Evolutionary conservation across 2,888 invertebrate species (phyloP).

Genomic region (Lycaena phlaeas): DNA sequence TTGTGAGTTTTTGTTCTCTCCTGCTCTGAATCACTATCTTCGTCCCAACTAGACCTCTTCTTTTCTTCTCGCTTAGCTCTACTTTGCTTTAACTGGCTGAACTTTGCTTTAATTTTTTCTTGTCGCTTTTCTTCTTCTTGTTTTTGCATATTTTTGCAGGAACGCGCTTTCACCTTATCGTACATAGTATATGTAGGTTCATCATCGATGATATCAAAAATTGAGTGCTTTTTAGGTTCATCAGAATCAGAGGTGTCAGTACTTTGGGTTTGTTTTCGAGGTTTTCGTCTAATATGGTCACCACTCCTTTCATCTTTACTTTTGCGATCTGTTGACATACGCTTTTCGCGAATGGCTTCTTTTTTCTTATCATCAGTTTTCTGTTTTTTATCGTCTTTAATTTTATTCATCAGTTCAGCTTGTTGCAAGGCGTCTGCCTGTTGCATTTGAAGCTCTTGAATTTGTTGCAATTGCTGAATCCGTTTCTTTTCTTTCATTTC

Average conservation of each 20-base stretch:
- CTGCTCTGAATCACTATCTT: slow-evolving; percentile 82
- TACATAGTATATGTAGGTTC: slow-evolving; percentile 97
- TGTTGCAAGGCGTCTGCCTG: slow-evolving; percentile 54
- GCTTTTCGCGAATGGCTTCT: slow-evolving; percentile 58
- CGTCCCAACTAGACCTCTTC: slow-evolving; percentile 92
- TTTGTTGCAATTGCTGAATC: slow-evolving; percentile 63
- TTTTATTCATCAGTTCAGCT: slow-evolving; percentile 46
- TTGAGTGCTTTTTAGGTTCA: slow-evolving; percentile 90
- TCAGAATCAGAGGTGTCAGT: slow-evolving; percentile 83
- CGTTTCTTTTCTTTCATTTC: slow-evolving; percentile 73
- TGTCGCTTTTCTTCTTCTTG: slow-evolving; percentile 90
- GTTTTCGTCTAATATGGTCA: slow-evolving; percentile 53
- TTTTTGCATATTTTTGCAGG: slow-evolving; percentile 94
- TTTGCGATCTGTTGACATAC: slow-evolving; percentile 64
- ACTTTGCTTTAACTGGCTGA: slow-evolving; percentile 89
- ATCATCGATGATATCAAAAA: slow-evolving; percentile 91
- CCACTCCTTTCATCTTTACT: slow-evolving; percentile 62
- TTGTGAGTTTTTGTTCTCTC: slow-evolving; percentile 52
- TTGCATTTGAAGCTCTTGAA: slow-evolving; percentile 64
- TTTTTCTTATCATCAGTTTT: slow-evolving; percentile 61
- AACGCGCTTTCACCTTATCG: slow-evolving; percentile 95
- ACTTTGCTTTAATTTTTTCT: slow-evolving; percentile 91
- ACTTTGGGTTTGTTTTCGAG: slow-evolving; percentile 64
- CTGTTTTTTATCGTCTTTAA: slow-evolving; percentile 54
- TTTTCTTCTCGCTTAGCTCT: slow-evolving; percentile 91